A percentile compares a stretch with the other conserved stretches of the same genome.
Conservation (phyloP, 2,888 invertebrate genomes). For the Subacronicta megacephala region DNA sequence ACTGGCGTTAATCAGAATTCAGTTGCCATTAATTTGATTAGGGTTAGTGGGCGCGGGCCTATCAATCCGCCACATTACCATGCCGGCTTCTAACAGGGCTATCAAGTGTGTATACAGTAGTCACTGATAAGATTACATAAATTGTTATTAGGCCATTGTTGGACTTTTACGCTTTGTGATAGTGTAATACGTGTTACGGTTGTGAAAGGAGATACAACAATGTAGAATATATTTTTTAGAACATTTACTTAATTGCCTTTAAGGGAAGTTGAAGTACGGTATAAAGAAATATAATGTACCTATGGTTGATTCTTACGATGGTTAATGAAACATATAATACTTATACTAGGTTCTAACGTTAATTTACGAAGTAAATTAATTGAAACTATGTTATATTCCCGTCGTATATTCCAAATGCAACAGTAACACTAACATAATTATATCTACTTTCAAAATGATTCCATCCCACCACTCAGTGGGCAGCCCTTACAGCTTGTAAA, state of each 20-base stretch:
- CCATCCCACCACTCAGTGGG: constrained; percentile 28
- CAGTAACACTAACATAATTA: no score
- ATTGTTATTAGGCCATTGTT: constrained; percentile 39
- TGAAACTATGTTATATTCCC: no score
- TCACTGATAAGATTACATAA: constrained; percentile 46
- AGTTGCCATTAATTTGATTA: constrained; percentile 89
- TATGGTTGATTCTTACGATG: no score
- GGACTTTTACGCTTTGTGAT: constrained; percentile 35
- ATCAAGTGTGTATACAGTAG: constrained; percentile 47
- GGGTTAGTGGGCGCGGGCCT: constrained; percentile 89
- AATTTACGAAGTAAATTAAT: no score
- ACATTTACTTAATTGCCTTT: no score
- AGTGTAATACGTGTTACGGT: constrained; percentile 16
- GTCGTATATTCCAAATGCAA: no score
- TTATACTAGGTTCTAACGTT: no score
- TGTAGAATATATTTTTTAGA: constrained; percentile 2
- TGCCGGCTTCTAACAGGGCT: constrained; percentile 72
- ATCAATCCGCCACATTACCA: constrained; percentile 88
- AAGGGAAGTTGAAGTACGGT: no score
- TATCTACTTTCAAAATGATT: constrained; percentile 13
- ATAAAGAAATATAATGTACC: no score
- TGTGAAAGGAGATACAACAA: constrained; percentile 4
- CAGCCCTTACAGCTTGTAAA: constrained; percentile 81
- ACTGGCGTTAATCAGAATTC: constrained; percentile 87
- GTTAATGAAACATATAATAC: no score